A percentile compares a stretch with the other conserved stretches of the same genome.
Conservation (phyloP, 2,797 vertebrate species). For the Notolabrus celidotus region DNA sequence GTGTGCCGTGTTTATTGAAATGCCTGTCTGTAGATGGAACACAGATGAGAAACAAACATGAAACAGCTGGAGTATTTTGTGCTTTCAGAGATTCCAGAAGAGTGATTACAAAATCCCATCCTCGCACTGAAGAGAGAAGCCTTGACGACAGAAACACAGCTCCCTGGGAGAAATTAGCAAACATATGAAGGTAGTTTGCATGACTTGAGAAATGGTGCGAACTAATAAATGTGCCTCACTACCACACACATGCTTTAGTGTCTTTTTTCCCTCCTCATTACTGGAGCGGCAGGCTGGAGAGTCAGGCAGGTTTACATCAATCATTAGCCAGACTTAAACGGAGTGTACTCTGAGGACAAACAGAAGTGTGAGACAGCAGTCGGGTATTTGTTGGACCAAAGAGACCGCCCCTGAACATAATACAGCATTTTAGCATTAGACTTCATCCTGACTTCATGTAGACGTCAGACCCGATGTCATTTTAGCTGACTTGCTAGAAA, state of each 20-base stretch:
- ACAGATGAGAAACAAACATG: slow-evolving; percentile 18
- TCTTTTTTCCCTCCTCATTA: slow-evolving; percentile 22
- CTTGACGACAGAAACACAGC: not conserved
- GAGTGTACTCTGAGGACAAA: not conserved
- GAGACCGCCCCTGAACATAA: not conserved
- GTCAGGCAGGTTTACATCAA: slow-evolving; percentile 24
- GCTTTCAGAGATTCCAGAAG: slow-evolving; percentile 17
- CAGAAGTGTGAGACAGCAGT: not conserved
- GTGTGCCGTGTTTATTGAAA: slow-evolving; percentile 3
- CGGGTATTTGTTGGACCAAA: slow-evolving; percentile 1
- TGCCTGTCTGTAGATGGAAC: slow-evolving; percentile 5
- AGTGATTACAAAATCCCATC: slow-evolving; percentile 54
- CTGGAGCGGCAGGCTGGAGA: not conserved
- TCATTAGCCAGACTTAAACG: slow-evolving; percentile 5
- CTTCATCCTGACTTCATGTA: not conserved
- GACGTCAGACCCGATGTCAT: not conserved
- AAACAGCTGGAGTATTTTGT: slow-evolving; percentile 33
- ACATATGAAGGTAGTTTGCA: slow-evolving; percentile 43
- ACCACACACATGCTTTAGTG: not conserved
- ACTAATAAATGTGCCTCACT: slow-evolving; percentile 2
- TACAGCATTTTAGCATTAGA: not conserved
- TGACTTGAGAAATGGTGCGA: slow-evolving; percentile 32
- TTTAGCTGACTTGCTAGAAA: not conserved
- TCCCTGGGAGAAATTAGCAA: slow-evolving; percentile 44
- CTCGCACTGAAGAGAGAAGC: slow-evolving; percentile 13